Evolutionary conservation across 1,140 invertebrate species (phyloP).

Genomic region (Drosophila ambigua): DNA sequence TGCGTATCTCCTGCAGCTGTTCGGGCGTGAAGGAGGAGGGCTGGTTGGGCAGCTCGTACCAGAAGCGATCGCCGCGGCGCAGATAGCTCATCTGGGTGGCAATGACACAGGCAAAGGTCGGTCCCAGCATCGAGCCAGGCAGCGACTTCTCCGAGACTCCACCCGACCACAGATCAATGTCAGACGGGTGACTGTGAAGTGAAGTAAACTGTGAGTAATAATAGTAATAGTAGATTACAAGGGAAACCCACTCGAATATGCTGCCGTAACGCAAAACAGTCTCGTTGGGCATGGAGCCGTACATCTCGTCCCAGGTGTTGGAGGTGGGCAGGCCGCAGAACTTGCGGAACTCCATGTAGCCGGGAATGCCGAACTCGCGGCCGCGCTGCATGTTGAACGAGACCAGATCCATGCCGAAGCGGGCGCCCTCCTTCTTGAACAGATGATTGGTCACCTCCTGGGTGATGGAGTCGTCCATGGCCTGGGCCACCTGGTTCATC

Average conservation of each 20-base stretch:
- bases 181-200: conserved; percentile 89
- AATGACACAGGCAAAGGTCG: conserved; percentile 98
- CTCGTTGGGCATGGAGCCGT: conserved; percentile 94
- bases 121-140: conserved; percentile 95
- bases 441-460: conserved; percentile 96
- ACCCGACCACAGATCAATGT: conserved; percentile 96
- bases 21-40: conserved; percentile 95
- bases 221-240: too few relatives aligned
- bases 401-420: conserved; percentile 95
- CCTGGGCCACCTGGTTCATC: conserved; percentile 97
- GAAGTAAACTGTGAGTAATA: background rate
- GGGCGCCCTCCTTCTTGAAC: conserved; percentile 93
- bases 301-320: conserved; percentile 92
- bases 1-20: conserved; percentile 95
- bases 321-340: conserved; percentile 94
- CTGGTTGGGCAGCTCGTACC: conserved; percentile 96
- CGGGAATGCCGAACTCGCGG: conserved; percentile 95
- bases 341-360: conserved; percentile 96
- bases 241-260: conserved; percentile 88
- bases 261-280: conserved; percentile 91
- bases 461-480: conserved; percentile 97
- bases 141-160: conserved; percentile 95
- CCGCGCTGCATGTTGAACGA: conserved; percentile 98
- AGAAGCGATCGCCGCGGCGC: conserved; percentile 96
- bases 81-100: conserved; percentile 97